Evolutionary conservation across 2,797 vertebrate genomes (phyloP), one percentile per base, ranked within the genome.

Genomic region (Sebastes minor): DNA sequence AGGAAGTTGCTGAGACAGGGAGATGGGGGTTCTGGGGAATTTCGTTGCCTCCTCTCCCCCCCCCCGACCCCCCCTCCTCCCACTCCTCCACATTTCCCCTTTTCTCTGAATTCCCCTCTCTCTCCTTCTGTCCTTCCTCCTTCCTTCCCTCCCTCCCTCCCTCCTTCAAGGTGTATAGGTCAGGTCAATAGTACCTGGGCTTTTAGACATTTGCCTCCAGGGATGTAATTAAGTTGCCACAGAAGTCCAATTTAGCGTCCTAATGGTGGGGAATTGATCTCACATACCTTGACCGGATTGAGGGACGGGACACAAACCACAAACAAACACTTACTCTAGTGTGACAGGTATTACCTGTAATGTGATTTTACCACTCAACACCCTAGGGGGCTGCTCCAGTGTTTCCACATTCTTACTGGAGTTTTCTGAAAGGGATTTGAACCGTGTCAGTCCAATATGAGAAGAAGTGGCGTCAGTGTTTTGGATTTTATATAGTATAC

Each of bases 1-100:
- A 93, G 92, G 91, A 94, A 92, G 91, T 90, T 66, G 46, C 23
- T 86, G 84, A 93, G 89, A 92, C 90, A 4, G n/a, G 64, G 79
- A 80, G 80, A 82, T 82, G 42, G 82, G 86, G 85, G 83, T 92
- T 83, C 74, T 89, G 81, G 86, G 80, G 81, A 88, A 78, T 90
- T 84, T 78, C 0, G 56, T 86, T 35, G 33, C 33, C 33, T 35
- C 11, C 33, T 4, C 4, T 80, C 67, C 49, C 14, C 12, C 25
- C 20, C 25, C 32, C 9, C 13, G 0, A 2, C 5, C 2, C 8
- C 2, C 8, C 22, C 63, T 35, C 22, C 64, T 35, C 20, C 8
- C 57, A 6, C 55, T 69, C 25, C 23, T 60, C 62, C 52, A 30
- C 30, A n/a, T 77, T 62, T 77, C 27, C 56, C 46, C 18, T 60